These are phyloP conservation scores for Poecile montanus DNA, from an alignment of 2,797 vertebrate genomes.

Conservation along the genomic window DNA sequence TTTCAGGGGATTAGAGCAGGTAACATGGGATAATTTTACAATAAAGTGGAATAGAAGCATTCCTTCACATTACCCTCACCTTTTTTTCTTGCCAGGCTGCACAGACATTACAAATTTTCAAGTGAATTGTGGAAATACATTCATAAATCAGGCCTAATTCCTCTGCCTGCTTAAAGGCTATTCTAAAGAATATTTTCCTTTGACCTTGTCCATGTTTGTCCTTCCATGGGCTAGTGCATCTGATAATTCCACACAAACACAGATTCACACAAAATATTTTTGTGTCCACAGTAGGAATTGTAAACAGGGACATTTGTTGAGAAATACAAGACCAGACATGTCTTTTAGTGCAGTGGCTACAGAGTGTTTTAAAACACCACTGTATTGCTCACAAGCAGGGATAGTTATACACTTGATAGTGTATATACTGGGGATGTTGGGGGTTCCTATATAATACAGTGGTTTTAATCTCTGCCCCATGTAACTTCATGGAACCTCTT, in stretches of 20 bases:
- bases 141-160: slow-evolving; percentile 84
- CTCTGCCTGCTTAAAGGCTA: slow-evolving; percentile 71
- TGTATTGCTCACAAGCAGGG: neutral
- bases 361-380: slow-evolving; percentile 5
- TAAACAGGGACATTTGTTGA: slow-evolving; percentile 32
- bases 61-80: slow-evolving; percentile 76
- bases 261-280: slow-evolving; percentile 3
- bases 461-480: slow-evolving; percentile 4
- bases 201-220: slow-evolving; percentile 80
- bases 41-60: slow-evolving; percentile 81
- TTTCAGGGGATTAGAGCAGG: slow-evolving; percentile 98
- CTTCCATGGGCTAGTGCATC: slow-evolving; percentile 49
- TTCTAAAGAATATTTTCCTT: slow-evolving; percentile 68
- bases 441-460: neutral
- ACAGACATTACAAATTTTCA: slow-evolving; percentile 81
- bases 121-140: slow-evolving; percentile 83
- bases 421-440: neutral
- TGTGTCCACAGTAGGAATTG: neutral
- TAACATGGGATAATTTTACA: slow-evolving; percentile 96
- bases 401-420: neutral
- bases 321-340: slow-evolving; percentile 15
- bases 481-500: slow-evolving; percentile 4
- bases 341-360: slow-evolving; percentile 20
- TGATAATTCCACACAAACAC: slow-evolving; percentile 8
- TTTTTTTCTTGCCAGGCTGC: slow-evolving; percentile 74